Conservation (phyloP, 2,888 invertebrate genomes). For the Oscheius sp. region DNA sequence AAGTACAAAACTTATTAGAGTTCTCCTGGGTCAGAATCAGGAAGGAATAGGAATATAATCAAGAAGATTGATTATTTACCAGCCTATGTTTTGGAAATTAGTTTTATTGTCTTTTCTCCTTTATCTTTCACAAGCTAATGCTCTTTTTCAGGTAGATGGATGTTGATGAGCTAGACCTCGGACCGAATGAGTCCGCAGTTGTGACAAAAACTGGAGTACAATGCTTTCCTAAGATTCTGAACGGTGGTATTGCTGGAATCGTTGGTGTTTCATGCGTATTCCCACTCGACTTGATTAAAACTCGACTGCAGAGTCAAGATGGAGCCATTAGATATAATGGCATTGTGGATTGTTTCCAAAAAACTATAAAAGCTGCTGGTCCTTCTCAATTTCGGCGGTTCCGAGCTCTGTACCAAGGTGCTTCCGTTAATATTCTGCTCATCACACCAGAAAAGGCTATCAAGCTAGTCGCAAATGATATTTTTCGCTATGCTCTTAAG, state of each 20-base stretch:
- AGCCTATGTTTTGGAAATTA: no score
- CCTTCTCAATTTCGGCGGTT: conserved; percentile 25
- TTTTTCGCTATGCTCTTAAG: conserved; percentile 85
- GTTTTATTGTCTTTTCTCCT: no score
- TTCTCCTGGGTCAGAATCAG: no score
- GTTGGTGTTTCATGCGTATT: conserved; percentile 88
- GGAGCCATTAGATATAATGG: conserved; percentile 86
- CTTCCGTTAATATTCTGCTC: conserved; percentile 89
- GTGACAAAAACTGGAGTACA: conserved; percentile 31
- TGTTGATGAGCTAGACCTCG: conserved; percentile 43
- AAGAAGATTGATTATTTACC: no score
- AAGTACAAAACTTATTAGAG: no score
- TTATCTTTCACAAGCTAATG: neutral
- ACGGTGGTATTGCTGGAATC: conserved; percentile 76
- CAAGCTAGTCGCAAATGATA: conserved; percentile 95
- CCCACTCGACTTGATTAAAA: conserved; percentile 95
- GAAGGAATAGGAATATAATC: no score
- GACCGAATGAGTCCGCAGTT: conserved; percentile 10
- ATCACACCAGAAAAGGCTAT: conserved; percentile 95
- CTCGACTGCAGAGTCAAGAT: conserved; percentile 91
- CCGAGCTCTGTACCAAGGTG: conserved; percentile 47
- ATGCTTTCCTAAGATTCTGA: conserved; percentile 87
- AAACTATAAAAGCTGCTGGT: conserved; percentile 90
- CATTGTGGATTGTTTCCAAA: conserved; percentile 93
- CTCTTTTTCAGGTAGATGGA: conserved; percentile 33